Evolutionary conservation across 2,113 vertebrate genomes (phyloP).

Genomic region (Rhineura floridana): DNA sequence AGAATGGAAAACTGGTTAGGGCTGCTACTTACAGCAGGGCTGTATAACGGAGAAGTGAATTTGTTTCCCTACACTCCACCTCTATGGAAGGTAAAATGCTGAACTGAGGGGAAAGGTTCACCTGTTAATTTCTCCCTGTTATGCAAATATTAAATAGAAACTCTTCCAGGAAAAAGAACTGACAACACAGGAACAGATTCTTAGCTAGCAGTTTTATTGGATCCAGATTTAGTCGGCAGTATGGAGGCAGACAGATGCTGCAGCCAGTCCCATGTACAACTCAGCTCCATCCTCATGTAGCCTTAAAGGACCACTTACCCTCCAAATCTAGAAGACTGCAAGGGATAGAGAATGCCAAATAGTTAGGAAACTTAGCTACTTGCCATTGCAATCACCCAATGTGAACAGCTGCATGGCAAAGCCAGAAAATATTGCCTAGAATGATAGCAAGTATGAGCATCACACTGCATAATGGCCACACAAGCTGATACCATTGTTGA

Average conservation of each 20-base stretch:
- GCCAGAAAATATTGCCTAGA: neutral
- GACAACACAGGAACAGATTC: neutral
- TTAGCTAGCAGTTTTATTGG: neutral
- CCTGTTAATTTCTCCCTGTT: neutral
- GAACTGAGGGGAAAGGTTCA: neutral
- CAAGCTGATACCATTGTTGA: neutral
- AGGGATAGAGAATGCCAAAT: neutral
- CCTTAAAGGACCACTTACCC: neutral
- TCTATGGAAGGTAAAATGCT: neutral
- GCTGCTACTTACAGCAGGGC: neutral
- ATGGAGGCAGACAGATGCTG: neutral
- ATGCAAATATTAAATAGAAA: neutral
- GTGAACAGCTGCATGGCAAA: neutral
- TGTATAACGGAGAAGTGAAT: neutral
- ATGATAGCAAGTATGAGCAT: neutral
- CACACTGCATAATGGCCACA: neutral
- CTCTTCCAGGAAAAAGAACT: neutral
- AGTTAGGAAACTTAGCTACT: neutral
- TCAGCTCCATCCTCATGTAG: neutral
- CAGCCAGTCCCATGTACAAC: too few species aligned
- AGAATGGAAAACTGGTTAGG: neutral
- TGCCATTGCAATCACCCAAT: neutral
- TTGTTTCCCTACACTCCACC: neutral
- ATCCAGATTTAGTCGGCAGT: neutral
- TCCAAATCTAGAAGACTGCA: neutral